Percentiles rank a stretch among this genome's conserved stretches.
phyloP scores from a whole-genome alignment of 2,113 vertebrate genomes.

The Trinectes maculatus region DNA sequence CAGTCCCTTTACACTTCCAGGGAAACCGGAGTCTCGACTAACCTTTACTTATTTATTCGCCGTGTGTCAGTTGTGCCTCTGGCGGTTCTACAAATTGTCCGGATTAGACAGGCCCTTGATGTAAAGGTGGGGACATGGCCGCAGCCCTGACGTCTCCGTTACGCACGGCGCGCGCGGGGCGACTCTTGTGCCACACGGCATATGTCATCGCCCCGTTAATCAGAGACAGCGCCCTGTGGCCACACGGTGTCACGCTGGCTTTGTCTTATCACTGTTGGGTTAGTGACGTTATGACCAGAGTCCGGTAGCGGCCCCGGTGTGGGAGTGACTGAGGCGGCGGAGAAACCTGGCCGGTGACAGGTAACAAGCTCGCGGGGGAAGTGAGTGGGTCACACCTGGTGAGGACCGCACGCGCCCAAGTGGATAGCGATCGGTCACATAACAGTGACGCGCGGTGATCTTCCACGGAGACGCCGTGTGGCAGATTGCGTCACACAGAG shows the following conservation, averaged over 20 bases:
- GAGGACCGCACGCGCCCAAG: conserved; percentile 12
- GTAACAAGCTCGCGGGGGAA: conserved; percentile 45
- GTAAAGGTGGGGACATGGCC: conserved; percentile 36
- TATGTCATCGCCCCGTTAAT: no score
- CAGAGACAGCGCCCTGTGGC: no score
- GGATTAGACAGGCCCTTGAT: conserved; percentile 60
- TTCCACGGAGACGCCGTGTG: no score
- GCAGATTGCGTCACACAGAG: no score
- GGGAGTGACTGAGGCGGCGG: conserved; percentile 25
- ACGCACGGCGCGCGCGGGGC: conserved; percentile 37
- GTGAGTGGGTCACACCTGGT: conserved; percentile 50
- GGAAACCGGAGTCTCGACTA: conserved; percentile 66
- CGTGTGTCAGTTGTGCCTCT: conserved; percentile 52
- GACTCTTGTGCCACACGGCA: conserved; percentile 27
- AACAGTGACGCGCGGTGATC: background rate
- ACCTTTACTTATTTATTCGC: conserved; percentile 76
- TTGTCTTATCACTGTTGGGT: conserved; percentile 48
- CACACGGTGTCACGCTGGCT: no score
- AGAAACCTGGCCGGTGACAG: conserved; percentile 42
- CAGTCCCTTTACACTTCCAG: conserved; percentile 69
- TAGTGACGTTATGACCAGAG: conserved; percentile 60
- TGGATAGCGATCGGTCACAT: conserved; percentile 30
- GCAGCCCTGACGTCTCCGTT: conserved; percentile 27
- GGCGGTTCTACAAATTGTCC: conserved; percentile 62
- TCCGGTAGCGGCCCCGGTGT: conserved; percentile 35